Evolutionary conservation across 2,113 vertebrate species (phyloP).

Genomic region (Aegotheles bennettii): DNA sequence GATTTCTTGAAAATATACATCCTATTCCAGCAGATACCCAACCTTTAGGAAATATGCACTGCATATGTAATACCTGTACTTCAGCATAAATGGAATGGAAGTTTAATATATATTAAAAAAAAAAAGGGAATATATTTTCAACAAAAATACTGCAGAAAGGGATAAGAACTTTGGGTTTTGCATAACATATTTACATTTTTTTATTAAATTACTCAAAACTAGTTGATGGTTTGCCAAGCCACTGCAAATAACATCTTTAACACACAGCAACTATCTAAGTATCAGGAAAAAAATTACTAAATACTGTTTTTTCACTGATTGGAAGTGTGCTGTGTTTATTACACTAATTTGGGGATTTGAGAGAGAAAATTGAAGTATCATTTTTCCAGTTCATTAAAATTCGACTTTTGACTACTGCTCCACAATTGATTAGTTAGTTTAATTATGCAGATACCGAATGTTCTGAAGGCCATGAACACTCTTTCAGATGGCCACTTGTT

Average conservation of each 20-base stretch:
- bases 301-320: not conserved
- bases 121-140: not conserved
- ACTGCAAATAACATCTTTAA: not conserved
- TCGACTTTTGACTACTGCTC: conserved; percentile 46
- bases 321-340: not conserved
- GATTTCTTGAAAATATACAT: not conserved
- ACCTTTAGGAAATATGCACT: not conserved
- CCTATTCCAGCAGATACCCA: not conserved
- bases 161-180: not conserved
- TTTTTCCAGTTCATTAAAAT: conserved; percentile 60
- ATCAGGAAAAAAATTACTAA: not conserved
- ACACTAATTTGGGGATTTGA: conserved; percentile 1
- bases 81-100: not conserved
- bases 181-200: not conserved
- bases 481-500: not conserved
- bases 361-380: conserved; percentile 26
- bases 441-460: conserved; percentile 25
- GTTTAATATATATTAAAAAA: not conserved
- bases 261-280: not conserved
- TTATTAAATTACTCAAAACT: not conserved
- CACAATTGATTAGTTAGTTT: conserved; percentile 30
- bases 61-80: not conserved
- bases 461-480: not conserved
- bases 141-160: not conserved
- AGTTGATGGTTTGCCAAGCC: not conserved